Evolutionary conservation across 2,113 vertebrate species (phyloP).

Genomic region (Dunckerocampus dactyliophorus): DNA sequence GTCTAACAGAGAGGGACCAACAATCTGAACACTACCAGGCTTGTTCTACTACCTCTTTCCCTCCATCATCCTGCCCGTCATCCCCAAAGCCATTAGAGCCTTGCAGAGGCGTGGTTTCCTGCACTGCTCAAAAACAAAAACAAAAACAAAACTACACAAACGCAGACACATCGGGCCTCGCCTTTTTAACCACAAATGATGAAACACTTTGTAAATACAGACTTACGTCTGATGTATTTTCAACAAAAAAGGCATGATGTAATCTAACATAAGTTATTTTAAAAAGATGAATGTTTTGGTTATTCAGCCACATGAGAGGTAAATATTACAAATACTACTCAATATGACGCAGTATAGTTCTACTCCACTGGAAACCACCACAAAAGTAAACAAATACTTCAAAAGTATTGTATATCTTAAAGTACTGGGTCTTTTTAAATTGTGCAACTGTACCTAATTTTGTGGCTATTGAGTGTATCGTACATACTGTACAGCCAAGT

Average conservation of each 20-base stretch:
- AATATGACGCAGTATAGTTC: too few relatives aligned
- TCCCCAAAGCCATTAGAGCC: conserved; percentile 31
- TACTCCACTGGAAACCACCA: too few relatives aligned
- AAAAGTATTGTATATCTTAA: too few relatives aligned
- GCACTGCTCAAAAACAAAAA: conserved; percentile 31
- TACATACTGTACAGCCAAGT: too few relatives aligned
- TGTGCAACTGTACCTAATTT: too few relatives aligned
- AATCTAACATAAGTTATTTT: not conserved
- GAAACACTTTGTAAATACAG: conserved; percentile 41
- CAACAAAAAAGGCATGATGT: too few relatives aligned
- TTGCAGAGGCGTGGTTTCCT: conserved; percentile 71
- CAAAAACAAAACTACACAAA: conserved; percentile 16
- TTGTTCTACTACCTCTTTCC: conserved; percentile 27
- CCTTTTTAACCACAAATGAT: conserved; percentile 30
- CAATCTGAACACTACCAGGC: conserved; percentile 40
- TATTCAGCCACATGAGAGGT: not conserved
- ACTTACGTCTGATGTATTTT: too few relatives aligned
- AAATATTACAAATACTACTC: not conserved
- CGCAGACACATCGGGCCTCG: conserved; percentile 19
- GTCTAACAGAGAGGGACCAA: conserved; percentile 4
- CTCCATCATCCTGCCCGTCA: conserved; percentile 21
- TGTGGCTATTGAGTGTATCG: too few relatives aligned
- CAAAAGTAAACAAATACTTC: too few relatives aligned
- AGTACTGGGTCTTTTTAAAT: too few relatives aligned
- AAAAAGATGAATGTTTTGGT: too few relatives aligned